These are phyloP conservation scores for Sinelater perroti DNA, from an alignment of 2,888 invertebrate species.

Conservation along the genomic window DNA sequence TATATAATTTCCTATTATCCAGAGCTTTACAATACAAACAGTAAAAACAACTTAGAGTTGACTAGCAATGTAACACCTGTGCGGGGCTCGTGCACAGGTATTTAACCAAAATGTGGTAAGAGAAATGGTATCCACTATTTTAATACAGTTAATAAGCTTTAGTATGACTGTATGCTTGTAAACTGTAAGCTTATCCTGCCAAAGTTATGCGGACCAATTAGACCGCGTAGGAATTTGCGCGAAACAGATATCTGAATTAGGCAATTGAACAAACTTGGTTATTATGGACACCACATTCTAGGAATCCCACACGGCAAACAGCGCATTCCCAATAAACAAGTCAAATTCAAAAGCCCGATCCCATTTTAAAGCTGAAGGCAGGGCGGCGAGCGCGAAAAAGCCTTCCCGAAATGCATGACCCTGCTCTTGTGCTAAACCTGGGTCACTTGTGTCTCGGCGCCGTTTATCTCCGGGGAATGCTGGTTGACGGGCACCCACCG, in stretches of 20 bases:
- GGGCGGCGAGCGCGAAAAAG: background rate
- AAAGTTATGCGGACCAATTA: no score
- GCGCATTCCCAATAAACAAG: constrained; percentile 1
- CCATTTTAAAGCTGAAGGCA: constrained; percentile 2
- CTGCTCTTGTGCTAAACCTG: constrained; percentile 51
- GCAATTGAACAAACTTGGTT: no score
- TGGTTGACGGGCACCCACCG: constrained; percentile 57
- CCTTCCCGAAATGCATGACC: no score
- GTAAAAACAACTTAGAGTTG: no score
- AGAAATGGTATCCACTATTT: constrained; percentile 3
- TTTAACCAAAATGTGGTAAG: background rate
- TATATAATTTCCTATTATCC: no score
- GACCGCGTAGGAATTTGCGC: background rate
- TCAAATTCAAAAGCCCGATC: constrained; percentile 2
- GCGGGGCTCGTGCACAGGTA: constrained; percentile 30
- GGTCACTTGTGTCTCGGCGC: constrained; percentile 54
- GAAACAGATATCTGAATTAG: background rate
- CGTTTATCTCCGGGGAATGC: constrained; percentile 49
- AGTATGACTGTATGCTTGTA: no score
- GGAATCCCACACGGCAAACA: background rate
- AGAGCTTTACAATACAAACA: no score
- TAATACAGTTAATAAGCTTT: background rate
- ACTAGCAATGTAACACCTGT: no score
- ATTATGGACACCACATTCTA: background rate
- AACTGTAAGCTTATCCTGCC: no score